Evolutionary conservation across 2,113 vertebrate genomes (phyloP), one percentile per base, ranked within the genome.

Genomic region (Elephas maximus): DNA sequence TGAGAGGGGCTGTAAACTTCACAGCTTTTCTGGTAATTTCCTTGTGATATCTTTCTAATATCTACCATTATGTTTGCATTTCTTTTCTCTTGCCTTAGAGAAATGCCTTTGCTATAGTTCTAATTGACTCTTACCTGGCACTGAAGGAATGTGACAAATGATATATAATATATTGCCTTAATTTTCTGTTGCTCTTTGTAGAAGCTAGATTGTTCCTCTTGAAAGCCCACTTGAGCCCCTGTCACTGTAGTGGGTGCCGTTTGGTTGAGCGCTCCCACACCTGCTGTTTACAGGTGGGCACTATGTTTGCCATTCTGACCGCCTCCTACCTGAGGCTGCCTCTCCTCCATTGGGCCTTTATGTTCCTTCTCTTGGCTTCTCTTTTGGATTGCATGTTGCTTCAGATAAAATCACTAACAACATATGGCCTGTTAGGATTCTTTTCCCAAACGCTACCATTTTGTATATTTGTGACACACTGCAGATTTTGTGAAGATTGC

Each of bases 381-480:
- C 88, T 67, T 30, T 41, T 17, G 84, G 63, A 96, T 97, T 96
- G 65, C 96, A 26, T 86, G n/a, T 93, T 48, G 48, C 98, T 97
- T 85, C 96, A 88, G 80, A 97, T 97, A 97, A 97, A 98, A 98
- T 96, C 48, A 0, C 96, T 92, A 74, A 82, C 98, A 98, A 48
- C 98, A 99, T 98, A 98, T 98, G 98, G 98, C 98, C 98, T 95
- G 95, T 98, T 97, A 98, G 82, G 97, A 98, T 98, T 98, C 98
- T 98, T 88, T 89, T 96, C 97, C 98, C 98, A 97, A 97, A 97
- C 98, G 95, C 98, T 98, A 95, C 98, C 98, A 94, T 98, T 98
- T 97, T 91, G 96, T 97, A 1, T 96, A 33, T 97, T 97, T 97
- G 97, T 98, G 98, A 98, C 98, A 98, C 97, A 33, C 98, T 98